Percentiles rank a stretch among this genome's conserved stretches.
phyloP scores from a whole-genome alignment of 2,888 invertebrate genomes.

The Piscicola geometra region DNA sequence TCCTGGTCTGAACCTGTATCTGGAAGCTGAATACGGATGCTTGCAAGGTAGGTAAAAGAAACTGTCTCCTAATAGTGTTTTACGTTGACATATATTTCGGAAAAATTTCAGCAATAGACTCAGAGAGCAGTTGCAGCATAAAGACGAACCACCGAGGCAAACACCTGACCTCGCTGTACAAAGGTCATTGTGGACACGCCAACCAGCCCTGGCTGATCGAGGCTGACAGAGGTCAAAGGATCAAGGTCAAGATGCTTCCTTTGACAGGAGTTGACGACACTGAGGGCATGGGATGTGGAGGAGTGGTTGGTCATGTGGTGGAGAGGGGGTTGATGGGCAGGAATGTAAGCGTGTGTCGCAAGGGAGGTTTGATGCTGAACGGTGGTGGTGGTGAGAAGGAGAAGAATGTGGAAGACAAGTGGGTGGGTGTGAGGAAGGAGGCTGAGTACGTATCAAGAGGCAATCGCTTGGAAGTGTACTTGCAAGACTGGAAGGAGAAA shows the following conservation, averaged over 20 bases:
- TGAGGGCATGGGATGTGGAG: not conserved
- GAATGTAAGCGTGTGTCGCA: not conserved
- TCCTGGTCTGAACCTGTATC: constrained; percentile 17
- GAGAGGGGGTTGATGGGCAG: not conserved
- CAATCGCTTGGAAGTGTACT: not conserved
- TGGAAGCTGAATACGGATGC: constrained; percentile 33
- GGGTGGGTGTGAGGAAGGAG: not conserved
- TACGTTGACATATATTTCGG: not conserved
- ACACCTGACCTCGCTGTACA: constrained; percentile 10
- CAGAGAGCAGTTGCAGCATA: constrained; percentile 1
- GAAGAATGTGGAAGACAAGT: not conserved
- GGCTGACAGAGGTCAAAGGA: constrained; percentile 4
- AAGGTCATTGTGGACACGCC: not conserved
- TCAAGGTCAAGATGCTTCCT: not conserved
- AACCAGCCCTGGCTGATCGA: not conserved
- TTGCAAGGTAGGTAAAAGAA: not conserved
- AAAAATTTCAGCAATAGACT: not conserved
- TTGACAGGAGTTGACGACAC: not conserved
- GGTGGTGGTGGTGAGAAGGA: not conserved
- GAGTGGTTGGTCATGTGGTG: not conserved
- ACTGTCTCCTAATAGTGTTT: not conserved
- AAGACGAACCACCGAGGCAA: not conserved
- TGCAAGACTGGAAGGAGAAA: constrained; percentile 1
- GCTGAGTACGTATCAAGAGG: not conserved
- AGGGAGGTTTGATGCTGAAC: no score